Percentiles rank a stretch among this genome's conserved stretches.
Conservation (phyloP, 2,113 vertebrate genomes). For the Dunckerocampus dactyliophorus region DNA sequence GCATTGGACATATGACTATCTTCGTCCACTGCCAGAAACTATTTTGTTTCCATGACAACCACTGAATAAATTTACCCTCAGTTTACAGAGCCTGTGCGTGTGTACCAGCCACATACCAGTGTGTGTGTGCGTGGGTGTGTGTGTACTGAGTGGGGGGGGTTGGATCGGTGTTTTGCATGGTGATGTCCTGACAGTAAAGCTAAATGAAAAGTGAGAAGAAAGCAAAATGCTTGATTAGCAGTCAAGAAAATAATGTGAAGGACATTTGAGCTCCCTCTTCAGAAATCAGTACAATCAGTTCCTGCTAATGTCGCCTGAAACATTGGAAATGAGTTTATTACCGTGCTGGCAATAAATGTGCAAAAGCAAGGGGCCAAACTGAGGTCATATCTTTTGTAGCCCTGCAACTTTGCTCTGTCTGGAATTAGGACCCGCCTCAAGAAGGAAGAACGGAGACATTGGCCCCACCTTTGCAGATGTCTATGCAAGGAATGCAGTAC, state of each 20-base stretch:
- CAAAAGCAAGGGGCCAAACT: neutral
- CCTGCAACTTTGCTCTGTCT: neutral
- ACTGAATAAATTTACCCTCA: slow-evolving; percentile 23
- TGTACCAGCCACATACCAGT: neutral
- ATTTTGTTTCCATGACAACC: slow-evolving; percentile 60
- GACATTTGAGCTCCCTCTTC: no score
- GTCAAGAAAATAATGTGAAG: no score
- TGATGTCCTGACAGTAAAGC: neutral
- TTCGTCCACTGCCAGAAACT: slow-evolving; percentile 17
- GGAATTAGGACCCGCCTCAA: no score
- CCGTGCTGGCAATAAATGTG: no score
- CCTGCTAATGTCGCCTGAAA: no score
- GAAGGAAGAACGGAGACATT: neutral
- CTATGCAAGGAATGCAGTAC: neutral
- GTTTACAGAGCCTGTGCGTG: neutral
- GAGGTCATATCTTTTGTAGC: neutral
- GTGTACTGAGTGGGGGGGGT: neutral
- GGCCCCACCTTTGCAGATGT: neutral
- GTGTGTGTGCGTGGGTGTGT: neutral
- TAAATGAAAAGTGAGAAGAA: neutral
- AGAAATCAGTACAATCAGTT: no score
- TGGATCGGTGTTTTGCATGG: slow-evolving; percentile 3
- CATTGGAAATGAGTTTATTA: no score
- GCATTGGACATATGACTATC: neutral
- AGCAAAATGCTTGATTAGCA: no score